Conservation (phyloP, 1,140 invertebrate genomes). For the Zaprionus lachaisei region DNA sequence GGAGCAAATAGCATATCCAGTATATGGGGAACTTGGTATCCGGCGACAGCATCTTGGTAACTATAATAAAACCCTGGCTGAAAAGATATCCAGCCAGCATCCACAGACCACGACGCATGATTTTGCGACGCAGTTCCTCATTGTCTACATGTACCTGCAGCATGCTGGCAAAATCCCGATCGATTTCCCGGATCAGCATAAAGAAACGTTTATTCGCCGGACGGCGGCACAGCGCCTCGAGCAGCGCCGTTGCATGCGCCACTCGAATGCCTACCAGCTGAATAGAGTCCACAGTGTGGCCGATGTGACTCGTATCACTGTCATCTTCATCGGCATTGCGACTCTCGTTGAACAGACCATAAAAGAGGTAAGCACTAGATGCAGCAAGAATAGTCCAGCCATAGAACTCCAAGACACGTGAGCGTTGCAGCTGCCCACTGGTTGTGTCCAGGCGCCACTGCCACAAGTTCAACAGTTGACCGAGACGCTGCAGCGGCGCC, state of each 20-base stretch:
- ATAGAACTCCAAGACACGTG: slow-evolving; percentile 64
- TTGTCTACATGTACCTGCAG: slow-evolving; percentile 57
- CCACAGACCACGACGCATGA: slow-evolving; percentile 33
- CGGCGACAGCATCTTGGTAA: slow-evolving; percentile 46
- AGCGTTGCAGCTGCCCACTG: slow-evolving; percentile 33
- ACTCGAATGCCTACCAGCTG: slow-evolving; percentile 77
- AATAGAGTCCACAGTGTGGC: slow-evolving; percentile 74
- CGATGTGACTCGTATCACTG: slow-evolving; percentile 44
- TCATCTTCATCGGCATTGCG: slow-evolving; percentile 2
- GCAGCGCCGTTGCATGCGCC: slow-evolving; percentile 58
- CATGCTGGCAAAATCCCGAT: slow-evolving; percentile 52
- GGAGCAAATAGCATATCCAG: slow-evolving; percentile 73
- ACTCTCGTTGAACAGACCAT: slow-evolving; percentile 58
- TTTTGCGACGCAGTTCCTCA: slow-evolving; percentile 29
- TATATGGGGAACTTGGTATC: slow-evolving; percentile 51
- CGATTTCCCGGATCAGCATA: slow-evolving; percentile 63
- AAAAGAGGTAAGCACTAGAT: slow-evolving; percentile 44
- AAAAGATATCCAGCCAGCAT: slow-evolving; percentile 58
- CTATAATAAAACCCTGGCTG: slow-evolving; percentile 65
- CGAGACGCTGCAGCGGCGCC: slow-evolving; percentile 47
- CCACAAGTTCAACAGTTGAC: slow-evolving; percentile 60
- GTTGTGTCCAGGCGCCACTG: slow-evolving; percentile 51
- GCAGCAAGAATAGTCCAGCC: slow-evolving; percentile 37
- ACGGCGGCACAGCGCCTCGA: slow-evolving; percentile 63
- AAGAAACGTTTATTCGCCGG: slow-evolving; percentile 47